Evolutionary conservation across 2,113 vertebrate genomes (phyloP).

Genomic region (Furnarius figulus): DNA sequence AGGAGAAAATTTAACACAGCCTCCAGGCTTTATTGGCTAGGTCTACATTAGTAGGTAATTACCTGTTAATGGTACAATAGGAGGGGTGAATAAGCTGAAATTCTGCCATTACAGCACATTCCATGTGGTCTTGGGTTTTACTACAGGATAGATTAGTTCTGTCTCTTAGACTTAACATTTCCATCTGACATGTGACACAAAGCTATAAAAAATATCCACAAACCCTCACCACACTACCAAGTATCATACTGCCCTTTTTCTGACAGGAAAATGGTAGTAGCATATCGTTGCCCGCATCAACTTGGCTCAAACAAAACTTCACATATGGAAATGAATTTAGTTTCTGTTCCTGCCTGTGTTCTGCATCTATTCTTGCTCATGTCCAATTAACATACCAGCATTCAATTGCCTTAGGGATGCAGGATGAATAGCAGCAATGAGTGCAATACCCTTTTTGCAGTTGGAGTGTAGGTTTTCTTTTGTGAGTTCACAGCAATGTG

Average conservation of each 20-base stretch:
- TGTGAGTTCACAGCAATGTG: neutral
- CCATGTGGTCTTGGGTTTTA: neutral
- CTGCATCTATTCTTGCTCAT: neutral
- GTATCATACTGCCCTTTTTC: neutral
- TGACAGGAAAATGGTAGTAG: neutral
- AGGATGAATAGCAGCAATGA: neutral
- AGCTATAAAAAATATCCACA: neutral
- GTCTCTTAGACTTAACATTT: neutral
- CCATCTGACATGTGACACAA: neutral
- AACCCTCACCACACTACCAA: neutral
- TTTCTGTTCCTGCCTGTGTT: neutral
- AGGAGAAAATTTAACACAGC: neutral
- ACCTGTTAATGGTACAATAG: neutral
- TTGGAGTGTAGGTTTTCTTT: neutral
- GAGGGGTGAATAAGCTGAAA: neutral
- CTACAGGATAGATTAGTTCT: neutral
- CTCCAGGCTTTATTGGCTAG: neutral
- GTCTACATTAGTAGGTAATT: neutral
- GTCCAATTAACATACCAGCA: neutral
- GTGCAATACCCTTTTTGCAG: neutral
- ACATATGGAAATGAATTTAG: accelerated
- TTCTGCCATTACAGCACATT: neutral
- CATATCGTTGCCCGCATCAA: neutral
- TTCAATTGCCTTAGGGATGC: neutral
- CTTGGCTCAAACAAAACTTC: neutral